phyloP scores from a whole-genome alignment of 2,113 vertebrate species.

The Cettia cetti region DNA sequence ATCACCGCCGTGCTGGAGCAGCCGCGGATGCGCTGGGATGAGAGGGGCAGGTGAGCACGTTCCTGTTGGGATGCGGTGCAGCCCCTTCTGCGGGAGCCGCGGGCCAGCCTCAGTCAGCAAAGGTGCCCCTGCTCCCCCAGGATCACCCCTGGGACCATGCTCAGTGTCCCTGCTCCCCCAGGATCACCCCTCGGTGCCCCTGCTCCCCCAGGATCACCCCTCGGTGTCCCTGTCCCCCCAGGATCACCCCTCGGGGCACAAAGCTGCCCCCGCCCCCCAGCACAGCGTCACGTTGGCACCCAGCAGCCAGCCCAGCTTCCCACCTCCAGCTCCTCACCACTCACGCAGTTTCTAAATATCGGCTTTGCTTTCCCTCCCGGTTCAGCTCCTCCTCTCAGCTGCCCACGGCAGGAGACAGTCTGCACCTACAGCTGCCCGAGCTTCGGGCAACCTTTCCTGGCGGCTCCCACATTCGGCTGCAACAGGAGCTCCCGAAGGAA shows the following conservation, averaged over 20 bases:
- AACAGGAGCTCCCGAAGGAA: constrained; percentile 12
- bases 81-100: too few species aligned
- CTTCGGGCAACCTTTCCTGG: background rate
- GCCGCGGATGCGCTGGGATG: background rate
- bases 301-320: background rate
- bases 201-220: too few species aligned
- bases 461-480: background rate
- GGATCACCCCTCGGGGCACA: background rate
- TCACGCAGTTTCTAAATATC: background rate
- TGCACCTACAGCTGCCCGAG: background rate
- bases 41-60: background rate
- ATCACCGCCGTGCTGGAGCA: background rate
- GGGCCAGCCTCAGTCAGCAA: fast-evolving
- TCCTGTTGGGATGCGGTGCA: fast-evolving
- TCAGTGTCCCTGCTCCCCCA: fast-evolving
- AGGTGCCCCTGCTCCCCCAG: fast-evolving
- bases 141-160: background rate
- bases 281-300: background rate
- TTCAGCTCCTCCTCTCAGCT: background rate
- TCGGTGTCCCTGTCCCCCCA: fast-evolving
- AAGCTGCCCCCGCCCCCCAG: background rate
- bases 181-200: fast-evolving
- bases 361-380: background rate
- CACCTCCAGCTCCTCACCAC: background rate
- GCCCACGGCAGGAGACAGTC: background rate